Conservation (phyloP, 2,888 invertebrate species). For the Leistus spinibarbis region DNA sequence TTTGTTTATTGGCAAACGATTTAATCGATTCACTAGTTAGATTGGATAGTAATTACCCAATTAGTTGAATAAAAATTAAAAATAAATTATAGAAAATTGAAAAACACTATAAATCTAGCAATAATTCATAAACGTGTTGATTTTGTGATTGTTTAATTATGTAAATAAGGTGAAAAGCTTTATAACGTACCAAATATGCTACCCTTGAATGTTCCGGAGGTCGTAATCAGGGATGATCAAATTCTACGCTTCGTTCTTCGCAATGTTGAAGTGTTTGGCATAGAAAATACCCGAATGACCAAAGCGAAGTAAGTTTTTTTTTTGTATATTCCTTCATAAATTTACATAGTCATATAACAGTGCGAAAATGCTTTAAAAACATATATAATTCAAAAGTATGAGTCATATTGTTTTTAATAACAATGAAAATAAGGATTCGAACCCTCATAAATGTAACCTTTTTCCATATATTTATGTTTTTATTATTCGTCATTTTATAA, state of each 20-base stretch:
- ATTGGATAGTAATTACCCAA: neutral
- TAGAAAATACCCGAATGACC: slow-evolving; percentile 4
- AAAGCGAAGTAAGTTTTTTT: slow-evolving; percentile 9
- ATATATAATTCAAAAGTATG: no score
- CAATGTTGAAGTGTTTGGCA: slow-evolving; percentile 15
- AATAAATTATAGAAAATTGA: neutral
- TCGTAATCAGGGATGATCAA: slow-evolving; percentile 6
- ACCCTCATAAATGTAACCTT: no score
- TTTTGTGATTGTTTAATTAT: neutral
- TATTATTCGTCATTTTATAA: no score
- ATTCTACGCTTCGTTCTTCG: slow-evolving; percentile 9
- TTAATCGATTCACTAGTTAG: neutral
- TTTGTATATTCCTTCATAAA: neutral
- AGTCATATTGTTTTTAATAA: no score
- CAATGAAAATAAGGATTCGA: no score
- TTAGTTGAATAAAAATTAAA: neutral
- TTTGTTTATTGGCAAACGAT: no score
- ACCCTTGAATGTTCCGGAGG: slow-evolving; percentile 6
- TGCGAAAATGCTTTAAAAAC: no score
- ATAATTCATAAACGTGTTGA: neutral
- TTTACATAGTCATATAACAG: neutral
- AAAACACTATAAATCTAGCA: neutral
- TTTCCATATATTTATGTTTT: no score
- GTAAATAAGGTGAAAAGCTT: slow-evolving; percentile 5
- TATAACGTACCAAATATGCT: slow-evolving; percentile 16